Percentiles rank a stretch among this genome's conserved stretches.
phyloP scores from a whole-genome alignment of 2,113 vertebrate species.

The Oryzias melastigma region DNA sequence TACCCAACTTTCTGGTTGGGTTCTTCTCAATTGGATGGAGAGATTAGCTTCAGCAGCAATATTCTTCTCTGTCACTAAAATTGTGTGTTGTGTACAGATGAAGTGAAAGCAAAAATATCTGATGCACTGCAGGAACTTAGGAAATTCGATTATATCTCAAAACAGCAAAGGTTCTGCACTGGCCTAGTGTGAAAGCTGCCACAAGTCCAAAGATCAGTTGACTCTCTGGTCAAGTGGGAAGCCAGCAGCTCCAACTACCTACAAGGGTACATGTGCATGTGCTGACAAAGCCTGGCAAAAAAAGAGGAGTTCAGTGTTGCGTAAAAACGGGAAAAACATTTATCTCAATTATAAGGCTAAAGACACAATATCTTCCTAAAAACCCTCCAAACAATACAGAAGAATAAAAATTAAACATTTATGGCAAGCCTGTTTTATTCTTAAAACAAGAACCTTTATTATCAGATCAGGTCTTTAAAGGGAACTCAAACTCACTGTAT shows the following conservation, averaged over 20 bases:
- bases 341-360: too few species aligned
- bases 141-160: slow-evolving; percentile 49
- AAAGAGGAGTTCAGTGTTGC: background rate
- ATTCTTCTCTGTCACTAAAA: background rate
- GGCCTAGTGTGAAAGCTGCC: slow-evolving; percentile 28
- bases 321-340: background rate
- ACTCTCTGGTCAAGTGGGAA: slow-evolving; percentile 33
- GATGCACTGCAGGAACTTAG: slow-evolving; percentile 39
- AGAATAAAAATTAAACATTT: too few species aligned
- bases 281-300: background rate
- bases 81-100: background rate
- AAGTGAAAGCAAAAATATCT: slow-evolving; percentile 20
- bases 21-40: too few species aligned
- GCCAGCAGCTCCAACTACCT: background rate
- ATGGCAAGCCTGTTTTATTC: too few species aligned
- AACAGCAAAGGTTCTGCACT: slow-evolving; percentile 26
- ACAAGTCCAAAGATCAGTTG: slow-evolving; percentile 25
- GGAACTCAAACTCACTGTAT: too few species aligned
- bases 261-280: background rate
- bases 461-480: too few species aligned
- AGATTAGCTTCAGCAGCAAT: too few species aligned
- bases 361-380: too few species aligned
- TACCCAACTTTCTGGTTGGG: too few species aligned
- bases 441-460: too few species aligned
- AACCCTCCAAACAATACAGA: too few species aligned